A percentile compares a stretch with the other conserved stretches of the same genome.
phyloP scores from a whole-genome alignment of 2,888 invertebrate genomes.

The Yponomeuta malinellus region DNA sequence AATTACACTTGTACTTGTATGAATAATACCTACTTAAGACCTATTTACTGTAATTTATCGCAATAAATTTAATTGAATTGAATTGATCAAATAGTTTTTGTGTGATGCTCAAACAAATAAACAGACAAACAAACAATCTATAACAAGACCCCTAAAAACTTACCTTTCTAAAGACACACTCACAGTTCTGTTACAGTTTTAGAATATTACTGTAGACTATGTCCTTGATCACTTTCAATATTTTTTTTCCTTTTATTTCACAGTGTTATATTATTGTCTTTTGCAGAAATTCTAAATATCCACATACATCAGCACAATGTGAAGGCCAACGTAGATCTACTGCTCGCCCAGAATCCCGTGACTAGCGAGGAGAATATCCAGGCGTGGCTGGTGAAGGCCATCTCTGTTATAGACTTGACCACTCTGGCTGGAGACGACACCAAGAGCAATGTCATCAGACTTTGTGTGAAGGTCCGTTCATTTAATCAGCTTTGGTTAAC shows the following conservation, averaged over 20 bases:
- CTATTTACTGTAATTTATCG: no score
- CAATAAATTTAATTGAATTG: no score
- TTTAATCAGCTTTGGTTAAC: background rate
- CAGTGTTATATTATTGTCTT: background rate
- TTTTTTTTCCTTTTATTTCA: background rate
- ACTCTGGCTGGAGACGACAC: constrained; percentile 92
- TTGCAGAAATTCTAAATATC: constrained; percentile 32
- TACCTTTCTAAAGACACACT: no score
- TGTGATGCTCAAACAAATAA: no score
- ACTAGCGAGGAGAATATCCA: constrained; percentile 71
- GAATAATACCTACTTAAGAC: no score
- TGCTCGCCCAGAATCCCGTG: constrained; percentile 45
- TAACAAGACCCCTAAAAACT: no score
- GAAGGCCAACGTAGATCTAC: constrained; percentile 45
- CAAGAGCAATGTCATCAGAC: constrained; percentile 82
- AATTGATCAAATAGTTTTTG: no score
- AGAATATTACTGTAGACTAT: no score
- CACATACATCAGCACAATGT: constrained; percentile 47
- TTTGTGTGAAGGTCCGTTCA: constrained; percentile 84
- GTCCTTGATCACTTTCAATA: no score
- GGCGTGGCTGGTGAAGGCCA: constrained; percentile 87
- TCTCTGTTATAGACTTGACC: constrained; percentile 94
- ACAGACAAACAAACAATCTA: no score
- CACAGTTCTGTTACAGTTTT: no score
- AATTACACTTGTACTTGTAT: no score